Base-by-base conservation (phyloP, 2,797 vertebrate genomes). In the Erethizon dorsatum region DNA sequence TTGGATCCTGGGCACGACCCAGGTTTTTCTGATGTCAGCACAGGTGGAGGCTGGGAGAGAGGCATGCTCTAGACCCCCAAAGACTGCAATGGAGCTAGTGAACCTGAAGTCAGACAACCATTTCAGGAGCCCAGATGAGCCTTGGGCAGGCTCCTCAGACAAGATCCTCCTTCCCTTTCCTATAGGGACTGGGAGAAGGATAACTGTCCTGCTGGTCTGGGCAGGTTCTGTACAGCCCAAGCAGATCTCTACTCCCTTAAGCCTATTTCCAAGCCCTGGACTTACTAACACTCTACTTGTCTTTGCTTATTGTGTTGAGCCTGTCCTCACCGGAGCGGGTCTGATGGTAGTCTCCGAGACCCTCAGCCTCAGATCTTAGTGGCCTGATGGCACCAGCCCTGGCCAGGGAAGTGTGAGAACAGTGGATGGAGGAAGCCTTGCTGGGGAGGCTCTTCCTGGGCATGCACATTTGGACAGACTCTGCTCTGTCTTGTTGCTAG, bases 191-290 rank as follows among this genome's bases (percentile, higher is more conserved):
- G 18, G 33, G 33, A 41, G 11, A 57, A 31, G 28, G 33, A 18
- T 73, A 15, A 77, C 33, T 54, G 14, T 83, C 33, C 69, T 24
- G 37, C 67, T 50, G 4, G 26, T 22, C 2, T 13, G 4, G 15
- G 17, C 1, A 1, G 26, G 28, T 15, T 54, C 20, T 75, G 7
- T 0, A 1, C 2, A 14, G 12, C 31, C n/a, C 69, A 28, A 2
- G 13, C 3, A 7, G 5, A 31, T 54, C 20, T 77, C n/a, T 63
- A 33, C 89, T 93, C 12, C 41, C 17, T 82, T 54, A 26, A 83
- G 41, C 69, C 31, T 80, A 4, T 22, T 61, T 67, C 54, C 61
- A 94, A 87, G 73, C n/a, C 50, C 22, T 2, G 0, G 8, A 6
- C 26, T 77, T 75, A 69, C 71, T 26, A 83, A 95, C 59, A 57